Conservation (phyloP, 1,140 invertebrate genomes). For the Drosophila lini region DNA sequence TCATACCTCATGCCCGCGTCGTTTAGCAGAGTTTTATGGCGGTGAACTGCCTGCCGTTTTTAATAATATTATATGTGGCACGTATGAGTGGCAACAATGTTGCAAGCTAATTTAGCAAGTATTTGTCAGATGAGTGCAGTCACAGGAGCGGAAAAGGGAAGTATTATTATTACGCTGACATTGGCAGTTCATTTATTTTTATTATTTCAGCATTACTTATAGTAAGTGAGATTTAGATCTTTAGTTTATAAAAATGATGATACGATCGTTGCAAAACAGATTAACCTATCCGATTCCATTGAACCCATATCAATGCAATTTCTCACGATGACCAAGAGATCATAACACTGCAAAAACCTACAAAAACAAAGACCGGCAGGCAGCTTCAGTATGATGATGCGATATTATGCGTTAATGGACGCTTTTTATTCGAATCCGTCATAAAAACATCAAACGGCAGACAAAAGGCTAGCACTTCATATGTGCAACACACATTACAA, state of each 20-base stretch:
- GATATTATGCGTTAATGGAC: constrained; percentile 56
- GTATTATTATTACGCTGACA: background rate
- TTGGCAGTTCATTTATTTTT: constrained; percentile 3
- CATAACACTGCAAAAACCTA: constrained; percentile 1
- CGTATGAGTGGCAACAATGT: constrained; percentile 68
- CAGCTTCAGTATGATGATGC: constrained; percentile 23
- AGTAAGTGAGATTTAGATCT: background rate
- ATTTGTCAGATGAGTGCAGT: constrained; percentile 6
- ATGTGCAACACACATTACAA: constrained; percentile 9
- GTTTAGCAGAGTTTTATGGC: constrained; percentile 44
- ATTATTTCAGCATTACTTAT: background rate
- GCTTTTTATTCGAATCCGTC: constrained; percentile 65
- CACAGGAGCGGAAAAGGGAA: constrained; percentile 3
- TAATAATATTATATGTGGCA: constrained; percentile 78
- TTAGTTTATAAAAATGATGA: constrained; percentile 1
- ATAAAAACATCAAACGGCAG: constrained; percentile 55
- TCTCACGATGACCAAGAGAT: constrained; percentile 49
- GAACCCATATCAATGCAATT: constrained; percentile 50
- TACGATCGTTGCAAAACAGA: background rate
- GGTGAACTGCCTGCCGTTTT: constrained; percentile 41
- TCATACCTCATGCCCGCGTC: constrained; percentile 9
- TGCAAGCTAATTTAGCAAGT: constrained; percentile 39
- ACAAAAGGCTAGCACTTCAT: constrained; percentile 41
- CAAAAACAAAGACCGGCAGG: constrained; percentile 36
- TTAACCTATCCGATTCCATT: constrained; percentile 26